Evolutionary conservation across 2,113 vertebrate species (phyloP).

Genomic region (Chinchilla lanigera): DNA sequence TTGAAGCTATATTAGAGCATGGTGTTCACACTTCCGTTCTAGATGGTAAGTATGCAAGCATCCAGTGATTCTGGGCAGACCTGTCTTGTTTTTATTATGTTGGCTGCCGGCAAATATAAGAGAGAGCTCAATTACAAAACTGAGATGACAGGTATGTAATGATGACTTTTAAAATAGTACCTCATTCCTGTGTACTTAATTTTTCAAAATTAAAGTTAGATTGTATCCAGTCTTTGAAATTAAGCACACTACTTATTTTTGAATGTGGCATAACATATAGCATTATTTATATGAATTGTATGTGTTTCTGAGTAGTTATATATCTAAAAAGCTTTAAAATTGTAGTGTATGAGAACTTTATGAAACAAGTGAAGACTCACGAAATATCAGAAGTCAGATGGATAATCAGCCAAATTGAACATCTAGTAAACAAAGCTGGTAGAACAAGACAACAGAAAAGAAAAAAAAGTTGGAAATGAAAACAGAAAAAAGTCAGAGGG

Average conservation of each 20-base stretch:
- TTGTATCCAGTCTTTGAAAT: not conserved
- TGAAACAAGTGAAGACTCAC: not conserved
- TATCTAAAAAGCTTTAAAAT: not conserved
- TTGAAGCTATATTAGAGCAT: not conserved
- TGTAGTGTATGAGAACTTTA: not conserved
- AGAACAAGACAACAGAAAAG: not conserved
- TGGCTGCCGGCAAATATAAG: not conserved
- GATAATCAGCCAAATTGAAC: not conserved
- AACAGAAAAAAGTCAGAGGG: not conserved
- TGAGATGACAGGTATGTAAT: not conserved
- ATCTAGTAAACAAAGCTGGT: not conserved
- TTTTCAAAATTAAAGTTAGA: not conserved
- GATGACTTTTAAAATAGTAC: not conserved
- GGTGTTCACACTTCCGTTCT: not conserved
- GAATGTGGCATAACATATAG: not conserved
- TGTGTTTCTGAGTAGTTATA: conserved; percentile 1
- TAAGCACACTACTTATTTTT: not conserved
- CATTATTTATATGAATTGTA: not conserved
- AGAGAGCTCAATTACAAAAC: not conserved
- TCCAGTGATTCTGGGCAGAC: not conserved
- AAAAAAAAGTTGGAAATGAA: not conserved
- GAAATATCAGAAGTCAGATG: not conserved
- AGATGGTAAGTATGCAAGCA: not conserved
- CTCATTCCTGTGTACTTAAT: not conserved
- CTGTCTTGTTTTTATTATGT: not conserved